phyloP scores from a whole-genome alignment of 2,797 vertebrate genomes.

The Semaprochilodus insignis region DNA sequence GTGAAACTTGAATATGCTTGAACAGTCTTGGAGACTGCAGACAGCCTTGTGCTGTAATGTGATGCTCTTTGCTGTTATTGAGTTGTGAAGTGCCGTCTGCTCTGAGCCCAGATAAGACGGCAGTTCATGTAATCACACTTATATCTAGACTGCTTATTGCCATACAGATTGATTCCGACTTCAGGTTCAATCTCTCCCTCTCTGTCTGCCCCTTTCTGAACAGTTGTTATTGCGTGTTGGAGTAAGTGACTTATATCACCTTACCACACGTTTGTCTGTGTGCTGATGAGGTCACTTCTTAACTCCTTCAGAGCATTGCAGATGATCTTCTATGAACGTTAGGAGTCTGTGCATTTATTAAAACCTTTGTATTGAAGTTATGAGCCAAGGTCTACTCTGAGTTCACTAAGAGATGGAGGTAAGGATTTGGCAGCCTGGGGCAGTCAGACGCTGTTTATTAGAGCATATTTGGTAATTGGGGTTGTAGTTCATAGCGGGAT shows the following conservation, averaged over 20 bases:
- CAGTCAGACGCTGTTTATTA: neutral
- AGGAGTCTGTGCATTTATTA: neutral
- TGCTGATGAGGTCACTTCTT: neutral
- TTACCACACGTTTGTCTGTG: neutral
- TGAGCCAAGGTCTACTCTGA: neutral
- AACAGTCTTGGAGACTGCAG: neutral
- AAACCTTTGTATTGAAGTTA: neutral
- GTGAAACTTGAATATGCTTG: neutral
- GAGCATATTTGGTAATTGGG: neutral
- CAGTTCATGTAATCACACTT: neutral
- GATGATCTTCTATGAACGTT: neutral
- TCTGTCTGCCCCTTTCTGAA: neutral
- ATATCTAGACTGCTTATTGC: neutral
- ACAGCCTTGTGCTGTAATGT: neutral
- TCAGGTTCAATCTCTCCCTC: neutral
- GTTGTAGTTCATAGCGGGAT: neutral
- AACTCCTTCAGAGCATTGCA: neutral
- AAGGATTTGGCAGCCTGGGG: neutral
- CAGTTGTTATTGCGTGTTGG: neutral
- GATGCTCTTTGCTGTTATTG: conserved; percentile 1
- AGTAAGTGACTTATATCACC: neutral
- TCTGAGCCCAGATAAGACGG: neutral
- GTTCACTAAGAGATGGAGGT: neutral
- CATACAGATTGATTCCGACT: neutral
- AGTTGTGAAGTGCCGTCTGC: conserved; percentile 9